Base-by-base conservation (phyloP, 2,113 vertebrate genomes). In the Periophthalmus modestus region DNA sequence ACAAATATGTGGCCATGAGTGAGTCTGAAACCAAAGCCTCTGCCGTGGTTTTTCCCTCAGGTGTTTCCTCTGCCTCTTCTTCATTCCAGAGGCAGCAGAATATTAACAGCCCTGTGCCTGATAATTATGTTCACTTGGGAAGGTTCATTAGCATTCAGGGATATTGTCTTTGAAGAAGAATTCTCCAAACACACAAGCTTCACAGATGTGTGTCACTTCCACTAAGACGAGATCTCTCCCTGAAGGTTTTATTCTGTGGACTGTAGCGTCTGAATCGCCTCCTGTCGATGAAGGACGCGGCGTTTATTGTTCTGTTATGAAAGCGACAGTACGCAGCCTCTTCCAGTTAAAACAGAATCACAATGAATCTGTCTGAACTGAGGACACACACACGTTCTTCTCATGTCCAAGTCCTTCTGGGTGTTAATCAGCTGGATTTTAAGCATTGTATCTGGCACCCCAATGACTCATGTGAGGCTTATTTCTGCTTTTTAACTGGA, bases 61-160 rank as follows among this genome's bases (percentile, higher is more conserved):
- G 23, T 39, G 10, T 34, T 63, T 24, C 23, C 57, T 59, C 57
- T 5, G n/a, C 23, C 23, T 59, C 11, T 59, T 58, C 21, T 24
- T 59, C 23, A 4, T 59, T 28, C 23, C 28, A 13, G 23, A 59
- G 21, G 23, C 4, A 28, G 23, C 19, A 59, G 57, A 59, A 24
- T 59, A 59, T 59, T 24, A 59, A 59, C 14, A 28, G 21, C 21
- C 23, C 12, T 28, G 57, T 59, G 57, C 57, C 24, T 12, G 10
- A 24, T 66, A 66, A 66, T 73, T 23, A 39, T 50, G 5, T 14
- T 39, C 47, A 28, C 16, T 16, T 7, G 28, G 48, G 48, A 66
- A 16, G 54, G 66, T 66, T 66, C 61, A 73, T 73, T 66, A 66
- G 50, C 24, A 23, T 73, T 50, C 66, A 34, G 19, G 33, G 59